Evolutionary conservation across 2,113 vertebrate genomes (phyloP).

Genomic region (Tachysurus vachellii): DNA sequence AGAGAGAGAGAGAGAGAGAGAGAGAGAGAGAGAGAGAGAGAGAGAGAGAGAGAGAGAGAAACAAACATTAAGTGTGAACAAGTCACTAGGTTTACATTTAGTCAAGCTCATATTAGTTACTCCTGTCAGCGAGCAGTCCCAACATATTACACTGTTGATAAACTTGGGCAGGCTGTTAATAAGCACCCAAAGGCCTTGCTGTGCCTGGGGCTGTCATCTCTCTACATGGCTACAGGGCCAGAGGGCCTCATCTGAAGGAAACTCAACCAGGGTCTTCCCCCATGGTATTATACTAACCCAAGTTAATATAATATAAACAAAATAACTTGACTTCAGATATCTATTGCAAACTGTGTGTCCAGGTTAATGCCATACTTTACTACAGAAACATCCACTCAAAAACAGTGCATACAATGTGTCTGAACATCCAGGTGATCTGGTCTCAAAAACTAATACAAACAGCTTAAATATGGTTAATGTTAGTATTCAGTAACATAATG

Average conservation of each 20-base stretch:
- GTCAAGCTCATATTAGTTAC: conserved; percentile 23
- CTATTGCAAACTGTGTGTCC: conserved; percentile 72
- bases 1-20: background rate
- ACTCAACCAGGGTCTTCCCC: conserved; percentile 72
- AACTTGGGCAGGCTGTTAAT: conserved; percentile 75
- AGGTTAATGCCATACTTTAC: conserved; percentile 66
- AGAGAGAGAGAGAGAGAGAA: background rate
- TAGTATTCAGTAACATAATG: background rate
- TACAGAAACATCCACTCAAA: background rate
- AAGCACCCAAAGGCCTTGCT: conserved; percentile 68
- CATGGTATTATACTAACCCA: conserved; percentile 55
- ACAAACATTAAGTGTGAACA: conserved; percentile 8
- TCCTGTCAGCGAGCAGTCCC: conserved; percentile 64
- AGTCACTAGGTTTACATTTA: conserved; percentile 6
- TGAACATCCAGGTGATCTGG: background rate
- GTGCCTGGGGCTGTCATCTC: conserved; percentile 64
- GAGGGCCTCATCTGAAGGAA: conserved; percentile 71
- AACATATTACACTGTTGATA: conserved; percentile 57
- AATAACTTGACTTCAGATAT: conserved; percentile 72
- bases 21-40: background rate
- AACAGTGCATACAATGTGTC: background rate
- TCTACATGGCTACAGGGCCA: conserved; percentile 53
- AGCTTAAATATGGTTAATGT: background rate
- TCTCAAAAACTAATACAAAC: background rate
- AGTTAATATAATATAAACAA: conserved; percentile 59